These are phyloP conservation scores for Cynopterus sphinx DNA, from an alignment of 2,797 vertebrate genomes.

Conservation along the genomic window DNA sequence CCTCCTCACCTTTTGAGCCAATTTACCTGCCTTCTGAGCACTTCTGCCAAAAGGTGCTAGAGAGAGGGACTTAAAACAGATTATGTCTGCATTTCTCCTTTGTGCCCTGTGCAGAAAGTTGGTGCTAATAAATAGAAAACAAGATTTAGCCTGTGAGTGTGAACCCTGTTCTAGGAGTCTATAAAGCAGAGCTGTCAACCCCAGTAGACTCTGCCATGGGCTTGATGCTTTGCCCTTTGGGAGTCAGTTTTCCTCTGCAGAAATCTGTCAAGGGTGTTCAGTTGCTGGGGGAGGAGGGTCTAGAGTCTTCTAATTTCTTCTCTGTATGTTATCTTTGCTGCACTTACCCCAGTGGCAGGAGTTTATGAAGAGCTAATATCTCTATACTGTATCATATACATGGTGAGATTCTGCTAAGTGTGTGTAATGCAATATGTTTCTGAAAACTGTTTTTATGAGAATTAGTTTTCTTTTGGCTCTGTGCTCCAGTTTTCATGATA, in stretches of 20 bases:
- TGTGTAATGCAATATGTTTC: slow-evolving; percentile 38
- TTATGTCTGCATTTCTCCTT: not conserved
- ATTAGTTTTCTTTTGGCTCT: slow-evolving; percentile 64
- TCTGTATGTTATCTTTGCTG: not conserved
- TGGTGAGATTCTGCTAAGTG: slow-evolving; percentile 25
- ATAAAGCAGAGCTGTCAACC: accelerated
- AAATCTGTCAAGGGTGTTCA: not conserved
- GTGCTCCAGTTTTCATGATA: slow-evolving; percentile 63
- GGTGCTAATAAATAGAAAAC: not conserved
- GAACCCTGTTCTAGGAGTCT: not conserved
- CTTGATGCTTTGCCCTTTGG: not conserved
- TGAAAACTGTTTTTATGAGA: slow-evolving; percentile 59
- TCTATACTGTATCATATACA: not conserved
- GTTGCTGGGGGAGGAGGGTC: not conserved
- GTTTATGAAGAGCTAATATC: not conserved
- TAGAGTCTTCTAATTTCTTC: not conserved
- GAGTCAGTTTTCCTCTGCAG: not conserved
- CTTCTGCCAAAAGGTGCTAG: not conserved
- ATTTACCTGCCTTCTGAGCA: not conserved
- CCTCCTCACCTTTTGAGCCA: not conserved
- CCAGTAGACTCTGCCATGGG: not conserved
- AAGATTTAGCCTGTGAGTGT: not conserved
- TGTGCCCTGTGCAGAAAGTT: not conserved
- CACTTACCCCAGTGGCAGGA: not conserved
- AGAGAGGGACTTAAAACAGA: not conserved